phyloP scores from a whole-genome alignment of 2,888 invertebrate genomes.

The Drosophila antonietae region DNA sequence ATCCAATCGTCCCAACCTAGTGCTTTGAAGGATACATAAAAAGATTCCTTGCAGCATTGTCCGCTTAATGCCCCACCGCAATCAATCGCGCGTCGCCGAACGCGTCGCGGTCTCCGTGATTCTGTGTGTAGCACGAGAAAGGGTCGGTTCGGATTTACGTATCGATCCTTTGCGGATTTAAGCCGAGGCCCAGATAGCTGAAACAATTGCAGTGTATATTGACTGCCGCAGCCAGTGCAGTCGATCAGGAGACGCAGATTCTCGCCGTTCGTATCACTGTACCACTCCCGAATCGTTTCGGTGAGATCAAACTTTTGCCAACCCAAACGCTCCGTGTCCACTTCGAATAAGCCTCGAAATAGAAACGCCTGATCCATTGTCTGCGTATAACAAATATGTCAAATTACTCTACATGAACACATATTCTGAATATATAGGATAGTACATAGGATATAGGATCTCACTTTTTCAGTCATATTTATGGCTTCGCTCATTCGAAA shows the following conservation, averaged over 20 bases:
- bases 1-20: constrained; percentile 98
- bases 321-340: constrained; percentile 89
- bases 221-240: constrained; percentile 92
- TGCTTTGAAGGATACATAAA: constrained; percentile 96
- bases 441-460: neutral
- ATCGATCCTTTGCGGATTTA: constrained; percentile 25
- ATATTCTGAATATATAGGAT: no score
- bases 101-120: constrained; percentile 88
- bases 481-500: constrained; percentile 75
- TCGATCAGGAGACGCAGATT: constrained; percentile 92
- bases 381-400: constrained; percentile 74
- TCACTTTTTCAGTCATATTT: constrained; percentile 78
- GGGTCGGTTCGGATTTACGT: constrained; percentile 89
- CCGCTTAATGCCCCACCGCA: constrained; percentile 88
- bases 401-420: neutral
- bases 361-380: constrained; percentile 87
- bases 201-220: constrained; percentile 89
- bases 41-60: constrained; percentile 94
- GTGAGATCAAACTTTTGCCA: constrained; percentile 96
- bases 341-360: constrained; percentile 86
- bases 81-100: constrained; percentile 93
- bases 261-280: constrained; percentile 72
- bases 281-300: constrained; percentile 91
- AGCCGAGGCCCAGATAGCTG: constrained; percentile 44
- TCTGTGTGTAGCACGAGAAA: constrained; percentile 93